A percentile compares a stretch with the other conserved stretches of the same genome.
phyloP scores from a whole-genome alignment of 1,140 invertebrate genomes.

The Macrobrachium nipponense region DNA sequence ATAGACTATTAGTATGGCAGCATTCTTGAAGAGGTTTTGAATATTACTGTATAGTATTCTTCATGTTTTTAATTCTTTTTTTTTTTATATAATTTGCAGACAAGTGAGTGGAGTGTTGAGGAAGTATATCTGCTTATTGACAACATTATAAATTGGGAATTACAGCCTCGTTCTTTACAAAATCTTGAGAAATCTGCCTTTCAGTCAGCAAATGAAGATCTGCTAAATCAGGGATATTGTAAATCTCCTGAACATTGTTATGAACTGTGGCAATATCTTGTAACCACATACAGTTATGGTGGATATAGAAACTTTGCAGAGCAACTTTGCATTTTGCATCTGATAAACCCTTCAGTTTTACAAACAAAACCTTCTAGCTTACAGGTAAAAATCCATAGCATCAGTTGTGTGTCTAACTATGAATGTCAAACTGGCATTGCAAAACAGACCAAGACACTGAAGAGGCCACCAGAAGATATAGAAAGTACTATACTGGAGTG shows the following conservation, averaged over 20 bases:
- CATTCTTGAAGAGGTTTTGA: too few relatives aligned
- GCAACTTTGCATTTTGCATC: conserved; percentile 27
- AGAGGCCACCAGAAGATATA: neutral
- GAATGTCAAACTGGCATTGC: neutral
- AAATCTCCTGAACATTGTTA: conserved; percentile 36
- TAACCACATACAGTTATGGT: conserved; percentile 30
- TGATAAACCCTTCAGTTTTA: conserved; percentile 15
- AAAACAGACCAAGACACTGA: too few relatives aligned
- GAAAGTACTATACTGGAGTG: neutral
- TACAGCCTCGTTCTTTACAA: conserved; percentile 24
- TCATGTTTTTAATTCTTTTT: neutral
- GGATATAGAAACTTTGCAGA: conserved; percentile 35
- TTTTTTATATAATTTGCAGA: conserved; percentile 17
- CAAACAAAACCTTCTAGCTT: neutral
- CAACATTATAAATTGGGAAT: conserved; percentile 12
- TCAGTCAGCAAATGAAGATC: conserved; percentile 8
- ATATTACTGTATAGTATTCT: too few relatives aligned
- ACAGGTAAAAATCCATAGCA: neutral
- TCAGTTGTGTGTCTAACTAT: neutral
- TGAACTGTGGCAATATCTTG: conserved; percentile 40
- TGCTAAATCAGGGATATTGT: conserved; percentile 27
- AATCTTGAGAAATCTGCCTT: neutral
- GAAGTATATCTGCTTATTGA: conserved; percentile 36
- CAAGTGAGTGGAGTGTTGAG: conserved; percentile 31
- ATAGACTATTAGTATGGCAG: too few relatives aligned